A percentile compares a stretch with the other conserved stretches of the same genome.
Conservation (phyloP, 2,888 invertebrate species). For the Oscheius sp. region DNA sequence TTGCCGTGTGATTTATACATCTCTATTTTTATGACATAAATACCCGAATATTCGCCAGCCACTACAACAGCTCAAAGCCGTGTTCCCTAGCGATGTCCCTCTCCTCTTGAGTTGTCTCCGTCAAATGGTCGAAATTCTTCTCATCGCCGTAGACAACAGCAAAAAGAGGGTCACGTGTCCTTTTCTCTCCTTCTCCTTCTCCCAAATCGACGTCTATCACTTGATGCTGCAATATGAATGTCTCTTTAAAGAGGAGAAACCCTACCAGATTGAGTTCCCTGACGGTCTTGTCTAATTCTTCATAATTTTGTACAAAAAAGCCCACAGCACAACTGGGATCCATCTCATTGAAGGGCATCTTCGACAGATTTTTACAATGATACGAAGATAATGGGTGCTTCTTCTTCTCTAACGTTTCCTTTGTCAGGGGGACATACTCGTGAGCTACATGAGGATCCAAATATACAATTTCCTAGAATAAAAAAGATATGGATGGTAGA, state of each 20-base stretch:
- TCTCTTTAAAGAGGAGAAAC: neutral
- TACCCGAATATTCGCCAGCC: neutral
- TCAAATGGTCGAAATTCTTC: constrained; percentile 17
- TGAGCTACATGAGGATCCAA: constrained; percentile 94
- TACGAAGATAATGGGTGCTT: constrained; percentile 39
- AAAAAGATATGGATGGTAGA: neutral
- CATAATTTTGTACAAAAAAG: constrained; percentile 47
- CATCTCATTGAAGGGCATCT: constrained; percentile 54
- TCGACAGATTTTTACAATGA: constrained; percentile 57
- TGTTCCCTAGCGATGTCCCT: constrained; percentile 42
- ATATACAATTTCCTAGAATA: constrained; percentile 82
- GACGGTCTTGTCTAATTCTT: constrained; percentile 48
- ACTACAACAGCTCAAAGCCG: constrained; percentile 50
- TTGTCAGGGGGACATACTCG: constrained; percentile 77
- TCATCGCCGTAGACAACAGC: constrained; percentile 50
- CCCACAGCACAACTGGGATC: constrained; percentile 68
- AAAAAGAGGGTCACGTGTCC: constrained; percentile 54
- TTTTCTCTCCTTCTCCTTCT: constrained; percentile 51
- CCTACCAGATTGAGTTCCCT: constrained; percentile 45
- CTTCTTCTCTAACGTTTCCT: constrained; percentile 21
- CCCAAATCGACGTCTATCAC: constrained; percentile 57
- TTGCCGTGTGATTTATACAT: constrained; percentile 42
- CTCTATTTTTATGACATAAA: constrained; percentile 9
- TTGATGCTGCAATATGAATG: constrained; percentile 49
- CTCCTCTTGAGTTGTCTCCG: constrained; percentile 36